Evolutionary conservation across 2,888 invertebrate genomes (phyloP).

Genomic region (Chirona hameri): DNA sequence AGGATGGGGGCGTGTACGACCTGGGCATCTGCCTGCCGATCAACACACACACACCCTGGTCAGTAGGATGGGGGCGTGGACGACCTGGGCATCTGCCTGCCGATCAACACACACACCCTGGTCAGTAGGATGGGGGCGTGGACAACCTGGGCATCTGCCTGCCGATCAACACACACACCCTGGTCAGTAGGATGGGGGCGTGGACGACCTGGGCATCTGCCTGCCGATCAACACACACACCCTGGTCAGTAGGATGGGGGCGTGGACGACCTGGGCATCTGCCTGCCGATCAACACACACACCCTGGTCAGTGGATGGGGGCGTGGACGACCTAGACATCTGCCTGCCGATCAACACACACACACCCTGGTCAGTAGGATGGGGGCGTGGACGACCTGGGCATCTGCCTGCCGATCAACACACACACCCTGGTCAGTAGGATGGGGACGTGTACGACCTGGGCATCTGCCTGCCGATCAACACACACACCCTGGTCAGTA

Average conservation of each 20-base stretch:
- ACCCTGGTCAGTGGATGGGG: not conserved
- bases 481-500: conserved; percentile 46
- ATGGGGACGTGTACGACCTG: conserved; percentile 93
- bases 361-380: not conserved
- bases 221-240: conserved; percentile 69
- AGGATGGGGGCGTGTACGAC: conserved; percentile 90
- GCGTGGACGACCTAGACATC: conserved; percentile 94
- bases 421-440: conserved; percentile 40
- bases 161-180: conserved; percentile 65
- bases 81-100: conserved; percentile 94
- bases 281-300: conserved; percentile 74
- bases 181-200: conserved; percentile 49
- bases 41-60: conserved; percentile 54
- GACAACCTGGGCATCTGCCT: conserved; percentile 96
- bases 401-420: conserved; percentile 86
- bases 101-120: conserved; percentile 61
- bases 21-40: conserved; percentile 94
- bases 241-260: not conserved
- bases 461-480: conserved; percentile 91
- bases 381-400: conserved; percentile 96
- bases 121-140: conserved; percentile 58
- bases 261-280: conserved; percentile 95
- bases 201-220: conserved; percentile 95
- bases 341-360: conserved; percentile 79
- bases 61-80: conserved; percentile 71